phyloP scores from a whole-genome alignment of 2,113 vertebrate genomes.

The Gobiocypris rarus region DNA sequence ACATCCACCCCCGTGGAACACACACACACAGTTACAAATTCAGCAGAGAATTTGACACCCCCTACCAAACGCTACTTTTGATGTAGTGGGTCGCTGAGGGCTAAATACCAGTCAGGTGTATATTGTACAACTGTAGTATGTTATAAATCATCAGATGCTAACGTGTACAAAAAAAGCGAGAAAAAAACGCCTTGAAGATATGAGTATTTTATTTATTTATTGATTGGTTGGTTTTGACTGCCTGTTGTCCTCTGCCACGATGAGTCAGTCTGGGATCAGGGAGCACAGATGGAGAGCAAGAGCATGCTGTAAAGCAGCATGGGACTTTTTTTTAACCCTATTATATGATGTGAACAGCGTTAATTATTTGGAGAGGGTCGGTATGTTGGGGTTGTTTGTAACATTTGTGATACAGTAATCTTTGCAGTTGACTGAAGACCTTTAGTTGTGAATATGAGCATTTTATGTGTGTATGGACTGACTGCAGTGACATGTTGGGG shows the following conservation, averaged over 20 bases:
- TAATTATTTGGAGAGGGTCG: conserved; percentile 14
- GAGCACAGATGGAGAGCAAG: conserved; percentile 58
- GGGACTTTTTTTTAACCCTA: conserved; percentile 35
- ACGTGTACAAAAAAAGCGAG: too few relatives aligned
- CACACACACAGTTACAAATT: too few relatives aligned
- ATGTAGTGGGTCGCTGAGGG: background rate
- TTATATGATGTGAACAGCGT: conserved; percentile 34
- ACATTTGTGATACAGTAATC: background rate
- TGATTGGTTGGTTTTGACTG: conserved; percentile 51
- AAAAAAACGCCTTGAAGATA: background rate
- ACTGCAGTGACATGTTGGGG: background rate
- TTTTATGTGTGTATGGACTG: background rate
- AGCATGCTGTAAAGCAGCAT: conserved; percentile 21
- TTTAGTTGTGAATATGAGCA: background rate
- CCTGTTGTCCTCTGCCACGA: conserved; percentile 45
- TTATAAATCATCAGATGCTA: background rate
- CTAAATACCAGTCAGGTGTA: background rate
- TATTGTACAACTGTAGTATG: background rate
- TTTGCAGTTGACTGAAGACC: background rate
- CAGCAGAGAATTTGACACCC: too few relatives aligned
- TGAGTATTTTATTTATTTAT: conserved; percentile 51
- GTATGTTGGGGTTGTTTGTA: conserved; percentile 17
- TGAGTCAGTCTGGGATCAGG: conserved; percentile 54
- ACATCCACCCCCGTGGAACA: too few relatives aligned
- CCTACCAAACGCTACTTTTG: background rate